Percentiles rank a stretch among this genome's conserved stretches.
phyloP scores from a whole-genome alignment of 2,113 vertebrate species.

The Toxostoma redivivum region DNA sequence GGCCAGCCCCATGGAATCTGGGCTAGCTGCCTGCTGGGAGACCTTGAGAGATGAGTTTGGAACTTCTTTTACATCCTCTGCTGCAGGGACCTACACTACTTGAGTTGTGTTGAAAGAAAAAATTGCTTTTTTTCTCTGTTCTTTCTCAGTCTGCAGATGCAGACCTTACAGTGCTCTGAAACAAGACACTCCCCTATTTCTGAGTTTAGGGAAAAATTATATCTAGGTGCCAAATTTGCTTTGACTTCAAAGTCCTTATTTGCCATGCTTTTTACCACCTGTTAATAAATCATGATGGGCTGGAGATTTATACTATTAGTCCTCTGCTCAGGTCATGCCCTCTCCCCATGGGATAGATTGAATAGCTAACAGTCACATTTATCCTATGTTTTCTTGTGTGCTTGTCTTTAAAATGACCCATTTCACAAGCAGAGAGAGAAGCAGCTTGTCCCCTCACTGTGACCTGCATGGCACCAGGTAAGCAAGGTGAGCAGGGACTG shows the following conservation, averaged over 20 bases:
- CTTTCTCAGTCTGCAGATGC: background rate
- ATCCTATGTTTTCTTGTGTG: background rate
- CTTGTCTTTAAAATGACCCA: background rate
- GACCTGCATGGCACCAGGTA: background rate
- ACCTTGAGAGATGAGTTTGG: background rate
- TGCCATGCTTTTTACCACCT: background rate
- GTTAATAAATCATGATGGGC: background rate
- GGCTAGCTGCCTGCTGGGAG: background rate
- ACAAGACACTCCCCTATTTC: background rate
- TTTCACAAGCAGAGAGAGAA: background rate
- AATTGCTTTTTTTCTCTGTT: background rate
- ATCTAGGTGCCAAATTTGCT: background rate
- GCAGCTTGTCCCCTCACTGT: background rate
- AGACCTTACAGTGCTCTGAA: background rate
- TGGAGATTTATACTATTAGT: background rate
- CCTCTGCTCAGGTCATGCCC: background rate
- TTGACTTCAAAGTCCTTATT: background rate
- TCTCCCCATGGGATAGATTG: background rate
- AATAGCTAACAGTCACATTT: background rate
- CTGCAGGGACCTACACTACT: background rate
- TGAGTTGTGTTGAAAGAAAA: background rate
- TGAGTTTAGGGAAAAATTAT: background rate
- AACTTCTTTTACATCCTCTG: background rate
- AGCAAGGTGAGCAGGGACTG: background rate
- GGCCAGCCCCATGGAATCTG: fast-evolving